Evolutionary conservation across 2,113 vertebrate genomes (phyloP).

Genomic region (Epinephelus cyanopodus): DNA sequence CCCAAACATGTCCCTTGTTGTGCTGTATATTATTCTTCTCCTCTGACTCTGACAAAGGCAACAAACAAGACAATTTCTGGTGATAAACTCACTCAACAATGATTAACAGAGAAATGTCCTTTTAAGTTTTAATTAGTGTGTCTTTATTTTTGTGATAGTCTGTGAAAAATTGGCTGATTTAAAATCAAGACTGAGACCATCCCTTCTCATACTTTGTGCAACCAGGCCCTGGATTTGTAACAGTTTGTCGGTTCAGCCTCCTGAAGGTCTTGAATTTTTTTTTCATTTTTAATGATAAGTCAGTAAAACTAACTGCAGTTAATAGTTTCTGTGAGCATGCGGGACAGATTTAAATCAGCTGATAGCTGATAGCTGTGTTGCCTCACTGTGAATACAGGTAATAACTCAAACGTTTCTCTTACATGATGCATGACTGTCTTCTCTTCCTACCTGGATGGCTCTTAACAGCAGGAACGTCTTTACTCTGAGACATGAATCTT

Average conservation of each 20-base stretch:
- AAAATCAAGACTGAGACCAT: background rate
- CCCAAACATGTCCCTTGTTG: no score
- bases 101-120: background rate
- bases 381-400: conserved; percentile 81
- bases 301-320: background rate
- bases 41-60: background rate
- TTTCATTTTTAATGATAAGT: background rate
- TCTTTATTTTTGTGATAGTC: background rate
- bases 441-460: conserved; percentile 17
- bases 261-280: background rate
- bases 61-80: background rate
- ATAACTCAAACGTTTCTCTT: background rate
- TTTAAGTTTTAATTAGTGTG: background rate
- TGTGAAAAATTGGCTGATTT: no score
- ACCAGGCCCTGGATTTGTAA: background rate
- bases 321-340: conserved; percentile 6
- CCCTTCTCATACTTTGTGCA: background rate
- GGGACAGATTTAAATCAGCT: background rate
- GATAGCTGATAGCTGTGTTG: no score
- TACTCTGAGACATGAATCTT: background rate
- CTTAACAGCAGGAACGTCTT: conserved; percentile 2
- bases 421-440: conserved; percentile 40
- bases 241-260: background rate
- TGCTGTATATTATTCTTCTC: background rate
- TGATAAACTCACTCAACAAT: background rate